Evolutionary conservation across 2,113 vertebrate species (phyloP).

Genomic region (Rhabdomys dilectus): DNA sequence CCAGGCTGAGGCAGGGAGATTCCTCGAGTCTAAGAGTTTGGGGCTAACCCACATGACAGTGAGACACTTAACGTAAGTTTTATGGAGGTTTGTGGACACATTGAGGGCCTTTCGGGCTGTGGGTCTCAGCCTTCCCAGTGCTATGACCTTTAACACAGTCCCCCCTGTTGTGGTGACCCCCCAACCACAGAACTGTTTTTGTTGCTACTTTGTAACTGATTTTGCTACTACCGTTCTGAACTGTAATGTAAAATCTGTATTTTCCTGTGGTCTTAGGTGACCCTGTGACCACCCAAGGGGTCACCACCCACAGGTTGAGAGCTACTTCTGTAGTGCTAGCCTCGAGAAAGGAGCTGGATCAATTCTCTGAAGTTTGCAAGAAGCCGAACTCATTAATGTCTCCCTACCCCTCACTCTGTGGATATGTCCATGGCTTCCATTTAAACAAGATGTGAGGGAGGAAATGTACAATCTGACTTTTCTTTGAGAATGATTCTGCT

Average conservation of each 20-base stretch:
- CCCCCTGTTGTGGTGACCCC: no score
- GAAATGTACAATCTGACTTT: neutral
- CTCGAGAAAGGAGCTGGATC: neutral
- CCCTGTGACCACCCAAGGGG: neutral
- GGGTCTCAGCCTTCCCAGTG: neutral
- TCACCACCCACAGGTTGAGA: neutral
- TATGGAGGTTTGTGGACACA: neutral
- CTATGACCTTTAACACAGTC: neutral
- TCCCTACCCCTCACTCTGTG: neutral
- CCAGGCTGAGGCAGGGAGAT: neutral
- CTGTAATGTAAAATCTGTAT: neutral
- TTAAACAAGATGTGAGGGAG: neutral
- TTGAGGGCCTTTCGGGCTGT: neutral
- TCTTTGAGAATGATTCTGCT: slow-evolving; percentile 2
- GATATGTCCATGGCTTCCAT: neutral
- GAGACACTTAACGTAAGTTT: neutral
- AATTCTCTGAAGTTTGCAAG: neutral
- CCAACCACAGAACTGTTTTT: neutral
- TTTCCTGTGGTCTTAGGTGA: neutral
- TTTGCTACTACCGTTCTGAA: neutral
- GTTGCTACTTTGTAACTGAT: neutral
- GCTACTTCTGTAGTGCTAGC: neutral
- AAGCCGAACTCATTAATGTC: slow-evolving; percentile 1
- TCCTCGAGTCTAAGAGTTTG: neutral
- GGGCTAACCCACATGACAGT: neutral